Conservation (phyloP, 2,797 vertebrate genomes). For the Leuciscus waleckii region DNA sequence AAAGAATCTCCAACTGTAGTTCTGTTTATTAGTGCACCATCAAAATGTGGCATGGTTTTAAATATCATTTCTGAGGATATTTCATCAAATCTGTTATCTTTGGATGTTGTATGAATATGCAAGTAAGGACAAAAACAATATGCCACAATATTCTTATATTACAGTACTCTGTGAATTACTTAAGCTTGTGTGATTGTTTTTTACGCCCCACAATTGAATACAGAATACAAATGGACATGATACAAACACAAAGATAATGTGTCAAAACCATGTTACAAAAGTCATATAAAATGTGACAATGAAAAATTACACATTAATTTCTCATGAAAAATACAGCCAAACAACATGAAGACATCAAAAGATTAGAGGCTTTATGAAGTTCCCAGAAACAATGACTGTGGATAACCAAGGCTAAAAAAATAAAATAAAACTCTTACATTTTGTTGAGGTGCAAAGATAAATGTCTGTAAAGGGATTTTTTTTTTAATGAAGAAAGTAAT, state of each 20-base stretch:
- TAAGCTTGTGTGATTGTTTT: not conserved
- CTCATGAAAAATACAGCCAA: not conserved
- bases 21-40: not conserved
- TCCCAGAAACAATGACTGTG: not conserved
- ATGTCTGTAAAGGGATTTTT: not conserved
- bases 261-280: not conserved
- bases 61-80: not conserved
- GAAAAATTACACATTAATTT: not conserved
- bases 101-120: not conserved
- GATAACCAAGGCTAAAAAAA: not conserved
- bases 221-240: not conserved
- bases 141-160: not conserved
- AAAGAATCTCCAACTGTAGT: not conserved
- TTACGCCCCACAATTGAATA: not conserved
- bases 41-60: not conserved
- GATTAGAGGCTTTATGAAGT: not conserved
- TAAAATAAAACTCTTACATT: not conserved
- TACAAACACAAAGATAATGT: not conserved
- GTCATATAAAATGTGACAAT: not conserved
- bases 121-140: not conserved
- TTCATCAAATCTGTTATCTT: not conserved
- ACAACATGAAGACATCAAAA: not conserved
- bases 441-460: not conserved
- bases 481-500: slow-evolving; percentile 10
- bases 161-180: not conserved